A percentile compares a stretch with the other conserved stretches of the same genome.
phyloP scores from a whole-genome alignment of 2,797 vertebrate species.

The Linurgus olivaceus region DNA sequence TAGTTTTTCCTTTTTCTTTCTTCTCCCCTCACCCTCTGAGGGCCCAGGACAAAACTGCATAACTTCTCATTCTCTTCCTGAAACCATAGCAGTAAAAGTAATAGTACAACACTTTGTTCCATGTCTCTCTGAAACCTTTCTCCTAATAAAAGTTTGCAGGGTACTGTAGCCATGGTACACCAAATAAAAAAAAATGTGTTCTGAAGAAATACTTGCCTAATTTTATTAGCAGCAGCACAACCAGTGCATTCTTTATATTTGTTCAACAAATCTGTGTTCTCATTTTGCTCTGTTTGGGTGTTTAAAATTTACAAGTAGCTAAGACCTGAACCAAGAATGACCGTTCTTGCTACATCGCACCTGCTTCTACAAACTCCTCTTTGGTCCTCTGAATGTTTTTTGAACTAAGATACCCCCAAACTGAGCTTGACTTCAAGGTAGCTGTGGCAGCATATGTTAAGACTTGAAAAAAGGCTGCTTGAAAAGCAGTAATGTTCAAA shows the following conservation, averaged over 20 bases:
- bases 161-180: not conserved
- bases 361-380: not conserved
- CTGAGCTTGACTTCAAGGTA: rapidly evolving
- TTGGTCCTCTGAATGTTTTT: not conserved
- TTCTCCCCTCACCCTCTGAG: not conserved
- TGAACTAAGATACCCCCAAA: not conserved
- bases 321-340: not conserved
- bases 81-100: not conserved
- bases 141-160: not conserved
- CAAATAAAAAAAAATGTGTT: not conserved
- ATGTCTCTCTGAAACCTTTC: not conserved
- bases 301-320: not conserved
- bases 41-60: not conserved
- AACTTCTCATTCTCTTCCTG: not conserved
- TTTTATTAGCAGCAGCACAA: not conserved
- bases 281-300: not conserved
- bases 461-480: not conserved
- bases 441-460: not conserved
- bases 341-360: not conserved
- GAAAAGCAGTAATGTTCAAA: not conserved
- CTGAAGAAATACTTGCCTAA: not conserved
- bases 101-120: not conserved
- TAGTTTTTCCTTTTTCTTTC: not conserved
- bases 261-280: not conserved
- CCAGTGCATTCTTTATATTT: not conserved